These are phyloP conservation scores for Ia io DNA, from an alignment of 2,113 vertebrate genomes.

Conservation along the genomic window DNA sequence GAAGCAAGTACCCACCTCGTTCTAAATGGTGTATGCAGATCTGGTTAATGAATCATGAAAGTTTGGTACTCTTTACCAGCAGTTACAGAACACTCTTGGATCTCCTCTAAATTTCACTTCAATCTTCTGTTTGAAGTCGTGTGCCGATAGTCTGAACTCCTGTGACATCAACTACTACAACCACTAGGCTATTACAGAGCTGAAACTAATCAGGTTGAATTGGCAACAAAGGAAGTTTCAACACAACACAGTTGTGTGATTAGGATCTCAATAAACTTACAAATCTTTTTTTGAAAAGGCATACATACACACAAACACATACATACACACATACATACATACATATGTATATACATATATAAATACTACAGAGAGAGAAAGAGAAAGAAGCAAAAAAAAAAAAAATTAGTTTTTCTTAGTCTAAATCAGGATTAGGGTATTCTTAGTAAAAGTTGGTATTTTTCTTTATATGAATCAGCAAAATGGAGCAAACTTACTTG, in stretches of 20 bases:
- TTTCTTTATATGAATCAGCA: not conserved
- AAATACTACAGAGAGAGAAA: not conserved
- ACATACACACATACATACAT: not conserved
- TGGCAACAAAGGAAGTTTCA: not conserved
- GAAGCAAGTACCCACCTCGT: not conserved
- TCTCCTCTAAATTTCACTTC: slow-evolving; percentile 35
- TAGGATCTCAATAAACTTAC: not conserved
- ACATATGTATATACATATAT: not conserved
- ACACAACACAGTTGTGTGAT: not conserved
- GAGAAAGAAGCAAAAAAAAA: not conserved
- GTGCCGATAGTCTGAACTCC: not conserved
- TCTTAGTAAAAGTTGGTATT: not conserved
- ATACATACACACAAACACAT: not conserved
- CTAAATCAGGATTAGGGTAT: not conserved
- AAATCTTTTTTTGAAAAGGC: not conserved
- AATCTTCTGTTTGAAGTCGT: slow-evolving; percentile 51
- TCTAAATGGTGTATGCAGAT: not conserved
- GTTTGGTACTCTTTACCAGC: not conserved
- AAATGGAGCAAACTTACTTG: not conserved
- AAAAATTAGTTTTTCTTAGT: not conserved
- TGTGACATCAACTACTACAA: slow-evolving; percentile 6
- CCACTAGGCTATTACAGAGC: not conserved
- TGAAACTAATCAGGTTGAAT: slow-evolving; percentile 7
- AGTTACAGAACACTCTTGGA: slow-evolving; percentile 18
- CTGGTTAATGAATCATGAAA: slow-evolving; percentile 34